Base-by-base conservation (phyloP, 2,797 vertebrate genomes). In the Ambastaia sidthimunki region DNA sequence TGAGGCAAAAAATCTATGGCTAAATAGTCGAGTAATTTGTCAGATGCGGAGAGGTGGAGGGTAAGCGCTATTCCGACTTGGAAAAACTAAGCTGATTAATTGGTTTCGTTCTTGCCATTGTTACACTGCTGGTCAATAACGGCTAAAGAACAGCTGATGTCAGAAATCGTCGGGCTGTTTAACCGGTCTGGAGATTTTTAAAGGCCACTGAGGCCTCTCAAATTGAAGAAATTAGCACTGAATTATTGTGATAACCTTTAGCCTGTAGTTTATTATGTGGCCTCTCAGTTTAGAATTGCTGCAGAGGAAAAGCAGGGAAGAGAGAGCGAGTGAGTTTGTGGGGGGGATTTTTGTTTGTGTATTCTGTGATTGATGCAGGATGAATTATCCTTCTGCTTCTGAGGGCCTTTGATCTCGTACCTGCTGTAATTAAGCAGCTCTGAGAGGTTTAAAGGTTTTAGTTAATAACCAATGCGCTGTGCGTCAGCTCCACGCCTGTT, bases 391-490 rank as follows among this genome's bases (percentile, higher is more conserved):
- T n/a, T 0, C 60, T 74, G 19, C 57, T 25, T 71, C 54, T 67
- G 31, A 60, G 23, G 21, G n/a, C 9, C 63, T 82, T 74, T 78
- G 65, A 78, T 78, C 63, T 73, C 66, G 63, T 68, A 72, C 71
- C 74, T 83, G 70, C 67, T 41, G 60, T 71, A 78, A 72, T 85
- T 83, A 78, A 78, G 44, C 54, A 41, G 34, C 54, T 75, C 60
- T 41, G 73, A 50, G 71, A 75, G 81, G 71, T 78, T 78, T 78
- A 60, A 48, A 50, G 71, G 60, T 78, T 75, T 81, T 48, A 55
- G 62, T 79, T 81, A 66, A 78, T 80, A 60, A 67, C 66, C 69
- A 19, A 18, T 62, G 21, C 1, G 7, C 15, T 67, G 13, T 34
- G 60, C 60, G 54, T 63, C 60, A 60, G 55, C 23, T 60, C 66